These are phyloP conservation scores for Lithophane socia DNA, from an alignment of 2,888 invertebrate genomes.

Conservation along the genomic window DNA sequence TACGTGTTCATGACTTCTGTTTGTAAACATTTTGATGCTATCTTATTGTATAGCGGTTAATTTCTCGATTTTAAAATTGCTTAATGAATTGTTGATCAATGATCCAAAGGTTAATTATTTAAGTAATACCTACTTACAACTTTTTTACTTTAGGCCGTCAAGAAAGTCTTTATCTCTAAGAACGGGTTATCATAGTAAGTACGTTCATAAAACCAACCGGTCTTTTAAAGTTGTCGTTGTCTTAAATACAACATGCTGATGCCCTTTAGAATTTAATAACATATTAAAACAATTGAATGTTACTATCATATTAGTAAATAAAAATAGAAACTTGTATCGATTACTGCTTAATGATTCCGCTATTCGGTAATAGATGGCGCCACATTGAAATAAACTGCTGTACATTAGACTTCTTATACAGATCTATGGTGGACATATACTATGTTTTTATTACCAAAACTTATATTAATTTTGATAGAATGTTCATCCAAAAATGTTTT, in stretches of 20 bases:
- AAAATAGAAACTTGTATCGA: conserved; percentile 23
- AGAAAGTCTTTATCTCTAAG: not conserved
- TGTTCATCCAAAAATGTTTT: not conserved
- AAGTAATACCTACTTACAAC: not conserved
- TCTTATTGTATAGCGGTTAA: not conserved
- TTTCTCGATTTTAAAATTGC: not conserved
- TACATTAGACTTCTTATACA: not conserved
- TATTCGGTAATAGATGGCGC: conserved; percentile 81
- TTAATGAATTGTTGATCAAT: not conserved
- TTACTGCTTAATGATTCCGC: conserved; percentile 60
- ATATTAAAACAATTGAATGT: not conserved
- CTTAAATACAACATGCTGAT: not conserved
- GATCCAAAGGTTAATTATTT: not conserved
- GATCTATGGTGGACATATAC: not conserved
- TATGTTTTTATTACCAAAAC: not conserved
- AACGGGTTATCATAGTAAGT: not conserved
- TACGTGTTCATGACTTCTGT: not conserved
- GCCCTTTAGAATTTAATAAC: not conserved
- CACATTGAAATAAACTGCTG: conserved; percentile 2
- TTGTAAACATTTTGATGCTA: conserved; percentile 2
- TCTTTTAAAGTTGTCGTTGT: not conserved
- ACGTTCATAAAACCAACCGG: not conserved
- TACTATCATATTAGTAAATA: too few relatives aligned
- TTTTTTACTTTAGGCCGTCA: not conserved
- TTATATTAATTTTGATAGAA: not conserved